These are phyloP conservation scores for Phyllopteryx taeniolatus DNA, from an alignment of 2,113 vertebrate genomes.

Conservation along the genomic window DNA sequence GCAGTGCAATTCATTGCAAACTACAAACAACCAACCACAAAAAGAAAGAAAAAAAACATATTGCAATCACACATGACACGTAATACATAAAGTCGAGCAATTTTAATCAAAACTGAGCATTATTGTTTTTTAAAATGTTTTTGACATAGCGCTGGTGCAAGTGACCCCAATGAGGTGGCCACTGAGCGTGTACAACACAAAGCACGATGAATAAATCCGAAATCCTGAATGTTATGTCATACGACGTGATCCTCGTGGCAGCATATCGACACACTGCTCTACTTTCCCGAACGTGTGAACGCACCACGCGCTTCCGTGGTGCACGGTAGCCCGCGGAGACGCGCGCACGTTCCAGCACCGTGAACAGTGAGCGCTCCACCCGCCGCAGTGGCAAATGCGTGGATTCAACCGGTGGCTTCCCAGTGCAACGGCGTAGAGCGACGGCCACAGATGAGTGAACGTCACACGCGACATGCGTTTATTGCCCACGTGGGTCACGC, in stretches of 20 bases:
- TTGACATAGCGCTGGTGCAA: too few species aligned
- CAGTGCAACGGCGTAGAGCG: background rate
- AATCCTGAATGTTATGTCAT: conserved; percentile 14
- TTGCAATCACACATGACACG: too few species aligned
- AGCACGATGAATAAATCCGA: conserved; percentile 11
- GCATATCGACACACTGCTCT: background rate
- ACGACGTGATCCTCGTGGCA: background rate
- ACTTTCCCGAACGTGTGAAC: conserved; percentile 11
- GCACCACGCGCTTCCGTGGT: background rate
- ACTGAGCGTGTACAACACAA: background rate
- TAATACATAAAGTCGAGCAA: too few species aligned
- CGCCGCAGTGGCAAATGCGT: conserved; percentile 55
- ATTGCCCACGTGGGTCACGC: conserved; percentile 6
- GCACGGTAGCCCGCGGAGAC: conserved; percentile 2
- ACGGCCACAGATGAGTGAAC: conserved; percentile 1
- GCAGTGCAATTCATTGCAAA: too few species aligned
- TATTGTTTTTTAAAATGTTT: too few species aligned
- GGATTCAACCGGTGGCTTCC: conserved; percentile 71
- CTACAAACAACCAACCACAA: too few species aligned
- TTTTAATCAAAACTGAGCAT: too few species aligned
- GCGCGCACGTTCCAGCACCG: conserved; percentile 54
- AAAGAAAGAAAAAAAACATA: too few species aligned
- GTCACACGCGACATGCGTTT: conserved; percentile 12
- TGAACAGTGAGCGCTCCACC: conserved; percentile 46
- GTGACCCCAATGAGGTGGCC: background rate